Conservation (phyloP, 2,113 vertebrate species). For the Misgurnus anguillicaudatus region DNA sequence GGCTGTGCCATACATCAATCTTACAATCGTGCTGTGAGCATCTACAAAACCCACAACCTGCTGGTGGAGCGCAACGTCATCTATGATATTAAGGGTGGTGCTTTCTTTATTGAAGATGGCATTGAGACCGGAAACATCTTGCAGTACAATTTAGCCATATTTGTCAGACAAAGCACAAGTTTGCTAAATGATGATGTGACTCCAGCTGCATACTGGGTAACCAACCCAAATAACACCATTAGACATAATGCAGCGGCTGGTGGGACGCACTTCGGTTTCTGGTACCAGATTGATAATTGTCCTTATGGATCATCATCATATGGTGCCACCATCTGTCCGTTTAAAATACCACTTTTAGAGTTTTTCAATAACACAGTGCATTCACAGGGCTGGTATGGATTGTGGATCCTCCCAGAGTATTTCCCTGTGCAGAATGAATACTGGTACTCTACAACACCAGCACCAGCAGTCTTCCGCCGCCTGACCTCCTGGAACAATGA, state of each 20-base stretch:
- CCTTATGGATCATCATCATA: conserved; percentile 79
- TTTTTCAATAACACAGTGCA: conserved; percentile 88
- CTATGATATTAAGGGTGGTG: conserved; percentile 85
- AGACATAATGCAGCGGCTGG: conserved; percentile 83
- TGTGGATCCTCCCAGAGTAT: conserved; percentile 85
- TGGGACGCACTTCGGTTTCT: conserved; percentile 88
- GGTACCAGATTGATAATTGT: conserved; percentile 85
- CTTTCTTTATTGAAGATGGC: conserved; percentile 88
- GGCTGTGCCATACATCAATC: conserved; percentile 84
- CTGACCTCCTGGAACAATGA: conserved; percentile 86
- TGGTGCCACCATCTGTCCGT: conserved; percentile 76
- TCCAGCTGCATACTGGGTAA: conserved; percentile 86
- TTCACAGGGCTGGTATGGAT: conserved; percentile 87
- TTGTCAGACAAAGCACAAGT: conserved; percentile 85
- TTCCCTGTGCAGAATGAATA: conserved; percentile 74
- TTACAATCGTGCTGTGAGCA: conserved; percentile 84
- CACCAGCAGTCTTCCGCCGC: conserved; percentile 74
- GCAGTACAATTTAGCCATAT: conserved; percentile 85
- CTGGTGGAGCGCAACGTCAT: conserved; percentile 84
- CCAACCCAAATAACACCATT: conserved; percentile 85
- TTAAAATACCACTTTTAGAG: conserved; percentile 79
- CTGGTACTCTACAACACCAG: conserved; percentile 66
- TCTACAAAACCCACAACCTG: conserved; percentile 84
- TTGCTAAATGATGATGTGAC: conserved; percentile 87
- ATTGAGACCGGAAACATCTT: conserved; percentile 83